Base-by-base conservation (phyloP, 1,140 invertebrate genomes). In the Chironomus striatipennis region DNA sequence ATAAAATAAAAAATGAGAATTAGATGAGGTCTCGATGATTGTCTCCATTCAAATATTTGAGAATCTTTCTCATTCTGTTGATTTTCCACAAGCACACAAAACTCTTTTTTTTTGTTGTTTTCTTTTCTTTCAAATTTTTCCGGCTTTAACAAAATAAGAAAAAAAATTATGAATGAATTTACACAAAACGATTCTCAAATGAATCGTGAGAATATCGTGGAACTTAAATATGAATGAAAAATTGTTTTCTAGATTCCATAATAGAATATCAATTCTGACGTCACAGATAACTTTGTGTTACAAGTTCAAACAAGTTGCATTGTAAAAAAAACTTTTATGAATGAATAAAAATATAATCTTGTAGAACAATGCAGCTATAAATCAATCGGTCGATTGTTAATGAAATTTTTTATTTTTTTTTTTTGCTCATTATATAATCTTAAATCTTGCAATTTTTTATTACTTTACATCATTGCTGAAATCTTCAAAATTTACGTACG, bases 271-370 rank as follows among this genome's bases (percentile, higher is more conserved):
- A 17, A 17, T 20, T 9, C 9, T 70, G 65, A 70, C 65, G 65
- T 70, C 65, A 70, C 18, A 70, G 20, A 57, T 12, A 57, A 57
- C 47, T 18, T 70, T 20, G 0, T 70, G 7, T 18, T 21, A 70
- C 65, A 70, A 70, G 65, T 70, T 70, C 65, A 70, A 10, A 70
- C 47, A 57, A 12, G 15, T 9, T 57, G 47, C 47, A 70, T 70
- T 70, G 65, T 70, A 18, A 9, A 20, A n/a, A 70, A 70, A 70
- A 21, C 65, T n/a, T 70, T 70, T 70, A 70, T 70, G 65, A 70
- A 70, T 70, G 65, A 70, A 70, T 18, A 20, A 21, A 18, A 18
- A 9, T 70, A 70, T 21, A 8, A 70, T 70, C 65, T 21, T 9
- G 3, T 18, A n/a, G 18, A 70, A 70, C 65, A 70, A 70, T 70